Evolutionary conservation across 2,797 vertebrate species (phyloP).

Genomic region (Notolepis coatsorum): DNA sequence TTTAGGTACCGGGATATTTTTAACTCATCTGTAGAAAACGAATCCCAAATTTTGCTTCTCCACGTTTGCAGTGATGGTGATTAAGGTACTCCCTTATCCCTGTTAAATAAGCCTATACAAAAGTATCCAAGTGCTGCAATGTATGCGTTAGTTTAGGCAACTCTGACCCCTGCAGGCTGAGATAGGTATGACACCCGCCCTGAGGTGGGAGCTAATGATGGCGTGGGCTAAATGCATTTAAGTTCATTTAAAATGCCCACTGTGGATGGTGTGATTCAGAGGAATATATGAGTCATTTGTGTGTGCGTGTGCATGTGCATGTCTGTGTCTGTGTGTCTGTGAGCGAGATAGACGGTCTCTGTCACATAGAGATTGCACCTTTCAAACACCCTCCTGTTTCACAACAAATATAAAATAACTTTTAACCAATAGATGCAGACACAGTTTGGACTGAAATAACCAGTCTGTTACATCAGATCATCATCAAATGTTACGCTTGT

Average conservation of each 20-base stretch:
- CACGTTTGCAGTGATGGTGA: conserved; percentile 15
- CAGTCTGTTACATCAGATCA: too few relatives aligned
- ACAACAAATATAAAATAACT: too few relatives aligned
- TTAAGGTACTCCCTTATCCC: conserved; percentile 16
- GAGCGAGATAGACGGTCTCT: too few relatives aligned
- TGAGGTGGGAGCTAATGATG: background rate
- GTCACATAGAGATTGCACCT: too few relatives aligned
- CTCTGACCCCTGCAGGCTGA: conserved; percentile 69
- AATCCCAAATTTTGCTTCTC: background rate
- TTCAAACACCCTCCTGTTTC: too few relatives aligned
- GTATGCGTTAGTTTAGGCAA: conserved; percentile 47
- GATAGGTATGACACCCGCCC: conserved; percentile 16
- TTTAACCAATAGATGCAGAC: too few relatives aligned
- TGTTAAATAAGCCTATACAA: conserved; percentile 5
- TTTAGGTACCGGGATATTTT: too few relatives aligned
- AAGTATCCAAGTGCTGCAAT: conserved; percentile 5
- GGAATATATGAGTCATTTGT: background rate
- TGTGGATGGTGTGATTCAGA: background rate
- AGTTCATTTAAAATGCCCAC: background rate
- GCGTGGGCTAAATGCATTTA: background rate
- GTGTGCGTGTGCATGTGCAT: background rate
- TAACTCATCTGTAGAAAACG: conserved; percentile 7
- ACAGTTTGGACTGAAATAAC: too few relatives aligned
- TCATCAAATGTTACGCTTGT: too few relatives aligned
- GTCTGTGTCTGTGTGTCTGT: too few relatives aligned